phyloP scores from a whole-genome alignment of 2,797 vertebrate genomes.

The Lophotriccus pileatus region DNA sequence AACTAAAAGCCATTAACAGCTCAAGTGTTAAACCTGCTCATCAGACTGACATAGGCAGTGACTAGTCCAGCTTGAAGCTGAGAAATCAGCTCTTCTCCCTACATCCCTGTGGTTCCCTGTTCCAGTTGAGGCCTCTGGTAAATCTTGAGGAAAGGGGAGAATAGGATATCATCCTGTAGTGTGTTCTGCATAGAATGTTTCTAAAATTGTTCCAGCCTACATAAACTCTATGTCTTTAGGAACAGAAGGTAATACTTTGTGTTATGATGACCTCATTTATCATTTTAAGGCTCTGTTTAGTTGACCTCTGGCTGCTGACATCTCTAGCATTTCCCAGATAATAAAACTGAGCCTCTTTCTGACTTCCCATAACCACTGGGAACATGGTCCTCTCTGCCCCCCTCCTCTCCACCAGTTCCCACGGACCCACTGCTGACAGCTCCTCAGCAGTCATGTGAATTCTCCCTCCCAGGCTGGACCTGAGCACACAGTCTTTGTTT shows the following conservation, averaged over 20 bases:
- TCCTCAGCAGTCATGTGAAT: not conserved
- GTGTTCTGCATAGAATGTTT: not conserved
- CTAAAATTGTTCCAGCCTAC: not conserved
- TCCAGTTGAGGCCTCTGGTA: not conserved
- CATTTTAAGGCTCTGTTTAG: not conserved
- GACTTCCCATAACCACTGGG: not conserved
- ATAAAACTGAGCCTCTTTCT: not conserved
- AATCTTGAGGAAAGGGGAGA: not conserved
- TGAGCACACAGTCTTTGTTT: not conserved
- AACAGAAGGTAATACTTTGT: not conserved
- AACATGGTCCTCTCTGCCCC: not conserved
- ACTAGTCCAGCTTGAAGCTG: not conserved
- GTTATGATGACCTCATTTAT: not conserved
- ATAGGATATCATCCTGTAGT: not conserved
- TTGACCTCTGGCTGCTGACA: not conserved
- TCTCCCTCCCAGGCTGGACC: not conserved
- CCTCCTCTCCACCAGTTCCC: not conserved
- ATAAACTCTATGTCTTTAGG: not conserved
- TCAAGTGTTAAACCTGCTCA: not conserved
- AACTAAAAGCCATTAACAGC: not conserved
- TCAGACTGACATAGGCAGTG: not conserved
- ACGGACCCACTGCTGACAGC: not conserved
- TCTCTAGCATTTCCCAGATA: not conserved
- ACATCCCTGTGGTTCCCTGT: not conserved
- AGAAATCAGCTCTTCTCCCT: not conserved